Conservation (phyloP, 2,888 invertebrate genomes). For the Apamea anceps region DNA sequence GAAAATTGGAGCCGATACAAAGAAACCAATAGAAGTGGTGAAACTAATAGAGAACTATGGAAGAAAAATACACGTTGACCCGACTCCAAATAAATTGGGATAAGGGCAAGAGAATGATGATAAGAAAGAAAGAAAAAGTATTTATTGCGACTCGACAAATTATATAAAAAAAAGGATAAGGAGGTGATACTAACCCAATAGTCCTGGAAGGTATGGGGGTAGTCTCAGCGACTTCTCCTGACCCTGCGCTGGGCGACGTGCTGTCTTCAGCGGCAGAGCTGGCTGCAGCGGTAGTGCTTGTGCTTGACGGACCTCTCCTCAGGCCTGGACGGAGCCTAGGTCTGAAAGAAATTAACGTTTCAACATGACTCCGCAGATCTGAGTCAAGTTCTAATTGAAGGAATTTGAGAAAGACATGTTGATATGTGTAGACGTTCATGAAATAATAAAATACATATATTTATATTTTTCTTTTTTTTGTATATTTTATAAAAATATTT, state of each 20-base stretch:
- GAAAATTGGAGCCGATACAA: neutral
- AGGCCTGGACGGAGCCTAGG: slow-evolving; percentile 88
- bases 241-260: slow-evolving; percentile 75
- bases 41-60: neutral
- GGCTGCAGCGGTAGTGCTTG: slow-evolving; percentile 78
- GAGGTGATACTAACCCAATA: slow-evolving; percentile 75
- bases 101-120: neutral
- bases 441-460: neutral
- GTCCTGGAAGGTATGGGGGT: slow-evolving; percentile 81
- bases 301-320: slow-evolving; percentile 76
- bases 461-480: too few relatives aligned
- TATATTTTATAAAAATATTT: neutral
- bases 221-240: slow-evolving; percentile 83
- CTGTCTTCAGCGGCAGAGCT: slow-evolving; percentile 75
- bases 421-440: neutral
- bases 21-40: too few relatives aligned
- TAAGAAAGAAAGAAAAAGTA: too few relatives aligned
- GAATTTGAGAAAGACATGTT: too few relatives aligned
- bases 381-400: too few relatives aligned
- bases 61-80: neutral
- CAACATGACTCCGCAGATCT: neutral
- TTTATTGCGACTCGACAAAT: too few relatives aligned
- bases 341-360: slow-evolving; percentile 66
- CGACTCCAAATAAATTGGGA: neutral
- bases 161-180: too few relatives aligned